Evolutionary conservation across 2,888 invertebrate species (phyloP).

Genomic region (Dermolepida albohirtum): DNA sequence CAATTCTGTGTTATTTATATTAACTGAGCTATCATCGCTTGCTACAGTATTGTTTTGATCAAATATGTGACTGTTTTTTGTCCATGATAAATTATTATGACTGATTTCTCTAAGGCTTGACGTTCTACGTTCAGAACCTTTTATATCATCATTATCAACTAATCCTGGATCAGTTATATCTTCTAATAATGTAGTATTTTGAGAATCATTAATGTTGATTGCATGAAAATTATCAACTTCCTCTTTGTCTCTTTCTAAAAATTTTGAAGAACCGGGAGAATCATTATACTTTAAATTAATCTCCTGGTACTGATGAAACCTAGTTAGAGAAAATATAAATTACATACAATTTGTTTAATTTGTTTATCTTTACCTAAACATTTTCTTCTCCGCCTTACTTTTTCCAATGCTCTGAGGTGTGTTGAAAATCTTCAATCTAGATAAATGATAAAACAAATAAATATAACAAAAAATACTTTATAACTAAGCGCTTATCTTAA

Average conservation of each 20-base stretch:
- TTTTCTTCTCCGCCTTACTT: too few species aligned
- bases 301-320: constrained; percentile 12
- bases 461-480: too few species aligned
- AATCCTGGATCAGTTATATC: constrained; percentile 11
- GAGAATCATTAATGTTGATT: background rate
- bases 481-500: too few species aligned
- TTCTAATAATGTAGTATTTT: constrained; percentile 2
- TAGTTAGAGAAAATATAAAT: constrained; percentile 1
- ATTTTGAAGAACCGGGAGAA: background rate
- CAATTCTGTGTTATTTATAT: background rate
- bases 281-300: constrained; percentile 4
- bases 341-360: background rate
- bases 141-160: background rate
- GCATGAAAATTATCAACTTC: background rate
- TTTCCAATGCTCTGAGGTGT: too few species aligned
- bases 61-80: background rate
- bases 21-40: background rate
- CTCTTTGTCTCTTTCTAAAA: background rate
- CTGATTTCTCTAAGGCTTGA: too few species aligned
- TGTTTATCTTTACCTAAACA: too few species aligned
- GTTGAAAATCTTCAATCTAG: too few species aligned
- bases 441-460: too few species aligned
- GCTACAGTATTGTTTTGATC: background rate
- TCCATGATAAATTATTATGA: too few species aligned
- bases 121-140: too few species aligned